Evolutionary conservation across 2,113 vertebrate genomes (phyloP), one percentile per base, ranked within the genome.

Genomic region (Gila orcuttii): DNA sequence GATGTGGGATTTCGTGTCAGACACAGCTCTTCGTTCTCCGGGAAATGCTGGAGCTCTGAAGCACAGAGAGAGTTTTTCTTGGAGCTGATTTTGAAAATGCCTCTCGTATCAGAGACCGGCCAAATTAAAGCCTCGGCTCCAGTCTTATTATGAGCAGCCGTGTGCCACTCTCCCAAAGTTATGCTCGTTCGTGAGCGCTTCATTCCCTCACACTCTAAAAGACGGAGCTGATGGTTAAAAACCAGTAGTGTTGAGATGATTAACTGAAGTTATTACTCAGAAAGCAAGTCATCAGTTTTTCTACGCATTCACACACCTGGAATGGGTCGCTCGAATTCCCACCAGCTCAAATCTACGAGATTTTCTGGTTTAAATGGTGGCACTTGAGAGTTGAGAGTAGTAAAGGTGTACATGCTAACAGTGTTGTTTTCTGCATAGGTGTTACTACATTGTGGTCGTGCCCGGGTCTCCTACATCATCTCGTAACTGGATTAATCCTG

Each of bases 381-480:
- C 9, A 28, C 28, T 28, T 28, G 28, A 28, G 28, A 42, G 23
- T 42, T 79, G 83, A 66, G 31, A 42, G 47, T 59, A 68, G 57
- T 68, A 31, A 76, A 62, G 64, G 60, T 69, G 36, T 82, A 31
- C 59, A 66, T 75, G n/a, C 74, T 78, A 55, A 66, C 21, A 71
- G 75, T 81, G 21, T 92, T 25, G 88, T 82, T 87, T 71, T 79
- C 90, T 90, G 89, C 73, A 57, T 92, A 99, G 98, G 92, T 99
- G 96, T 94, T 99, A 96, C 93, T 99, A 98, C 91, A 94, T 99
- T 0, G 96, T 98, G 90, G 97, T 99, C 7, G 96, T 99, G 6
- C 96, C 97, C 5, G 91, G 95, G 0, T 95, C 77, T 79, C 90
- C 21, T 92, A 90, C 21, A 31, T 79, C 88, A 23, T 80, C 92